Conservation (phyloP, 2,888 invertebrate species). For the Drosophila infuscata region DNA sequence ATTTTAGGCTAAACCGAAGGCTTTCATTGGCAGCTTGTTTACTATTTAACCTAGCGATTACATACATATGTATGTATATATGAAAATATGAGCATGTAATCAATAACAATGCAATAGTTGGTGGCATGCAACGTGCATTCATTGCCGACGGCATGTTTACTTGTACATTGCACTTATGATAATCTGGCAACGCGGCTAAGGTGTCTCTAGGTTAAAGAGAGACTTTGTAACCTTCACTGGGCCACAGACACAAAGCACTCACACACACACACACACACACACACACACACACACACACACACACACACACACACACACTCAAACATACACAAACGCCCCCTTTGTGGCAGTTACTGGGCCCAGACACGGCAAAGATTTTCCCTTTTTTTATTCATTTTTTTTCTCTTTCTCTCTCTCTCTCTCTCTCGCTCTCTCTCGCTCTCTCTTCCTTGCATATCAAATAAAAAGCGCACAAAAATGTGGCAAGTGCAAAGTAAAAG, state of each 20-base stretch:
- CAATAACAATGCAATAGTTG: constrained; percentile 14
- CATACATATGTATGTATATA: neutral
- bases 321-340: constrained; percentile 10
- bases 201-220: constrained; percentile 54
- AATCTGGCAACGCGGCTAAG: constrained; percentile 32
- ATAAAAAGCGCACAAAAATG: constrained; percentile 55
- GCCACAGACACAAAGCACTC: constrained; percentile 44
- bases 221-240: constrained; percentile 49
- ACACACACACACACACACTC: constrained; percentile 1
- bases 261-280: constrained; percentile 5
- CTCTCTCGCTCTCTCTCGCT: neutral
- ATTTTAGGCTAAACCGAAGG: neutral
- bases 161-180: constrained; percentile 25
- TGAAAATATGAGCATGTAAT: neutral
- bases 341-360: constrained; percentile 40
- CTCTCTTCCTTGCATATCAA: constrained; percentile 41
- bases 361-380: constrained; percentile 49
- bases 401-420: constrained; percentile 1
- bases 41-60: neutral
- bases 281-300: neutral
- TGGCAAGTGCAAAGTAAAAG: constrained; percentile 76
- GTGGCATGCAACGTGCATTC: neutral
- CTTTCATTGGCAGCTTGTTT: neutral
- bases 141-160: constrained; percentile 35
- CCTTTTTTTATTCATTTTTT: constrained; percentile 31